Evolutionary conservation across 2,888 invertebrate genomes (phyloP), one percentile per base, ranked within the genome.

Genomic region (Trichogramma dendrolimi): DNA sequence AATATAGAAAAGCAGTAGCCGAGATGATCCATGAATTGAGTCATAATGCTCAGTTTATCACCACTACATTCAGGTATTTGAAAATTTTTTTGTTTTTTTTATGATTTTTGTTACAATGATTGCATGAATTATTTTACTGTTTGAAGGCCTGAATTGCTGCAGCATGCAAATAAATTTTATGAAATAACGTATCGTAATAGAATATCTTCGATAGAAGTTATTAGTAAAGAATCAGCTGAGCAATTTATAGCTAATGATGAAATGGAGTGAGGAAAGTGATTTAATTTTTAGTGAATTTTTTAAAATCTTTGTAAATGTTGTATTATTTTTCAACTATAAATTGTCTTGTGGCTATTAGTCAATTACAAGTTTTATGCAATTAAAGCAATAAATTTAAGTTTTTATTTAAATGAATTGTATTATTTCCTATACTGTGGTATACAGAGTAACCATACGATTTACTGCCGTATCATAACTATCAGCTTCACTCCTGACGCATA

Each of bases 11-110:
- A 81, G 95, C 97, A 10, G 97, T 99, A 10, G 97, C 94, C 0
- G 90, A 94, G 79, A 97, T 99, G 96, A 99, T 99, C 76, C 94
- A 96, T 80, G 96, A 96, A 79, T 83, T 97, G 61, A 92, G 94
- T 5, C 85, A 87, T 42, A 92, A 94, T 49, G 98, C 98, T 0
- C 99, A 99, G 81, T 99, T 99, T 82, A 98, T 99, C 77, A 98
- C 97, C 0, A 99, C 98, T n/a, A 99, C 99, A 6, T 99, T 99
- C 87, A 78, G 77, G 77, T 74, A 70, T 62, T 6, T 53, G 48
- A 53, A n/a, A 11, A n/a, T 14, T 48, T 2, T 48, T 48, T 11
- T 6, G 6, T 1, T 47, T n/a, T 8, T 8, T n/a, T 47, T 47
- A 2, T n/a, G 10, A 5, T n/a, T 8, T 48, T 11, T 0, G 27